phyloP scores from a whole-genome alignment of 2,888 invertebrate species.

The Andrena haemorrhoa region DNA sequence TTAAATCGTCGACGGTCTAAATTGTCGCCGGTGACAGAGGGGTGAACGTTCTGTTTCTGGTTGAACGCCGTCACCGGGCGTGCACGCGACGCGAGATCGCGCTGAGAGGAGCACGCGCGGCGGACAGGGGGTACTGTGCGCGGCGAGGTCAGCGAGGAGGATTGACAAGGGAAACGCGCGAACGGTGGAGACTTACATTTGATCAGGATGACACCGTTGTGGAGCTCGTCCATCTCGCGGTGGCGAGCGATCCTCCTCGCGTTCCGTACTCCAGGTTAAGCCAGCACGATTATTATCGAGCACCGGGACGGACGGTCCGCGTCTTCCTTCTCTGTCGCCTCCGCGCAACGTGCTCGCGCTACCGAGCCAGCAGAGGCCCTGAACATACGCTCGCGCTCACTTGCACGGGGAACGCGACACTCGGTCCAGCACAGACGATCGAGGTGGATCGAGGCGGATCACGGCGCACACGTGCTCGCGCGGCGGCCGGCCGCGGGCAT shows the following conservation, averaged over 20 bases:
- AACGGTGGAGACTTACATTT: conserved; percentile 88
- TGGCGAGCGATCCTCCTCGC: conserved; percentile 62
- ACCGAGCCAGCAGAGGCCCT: neutral
- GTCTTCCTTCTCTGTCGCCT: conserved; percentile 13
- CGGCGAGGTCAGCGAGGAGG: neutral
- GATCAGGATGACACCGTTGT: conserved; percentile 90
- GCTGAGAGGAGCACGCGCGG: neutral
- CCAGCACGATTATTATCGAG: conserved; percentile 31
- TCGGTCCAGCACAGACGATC: neutral
- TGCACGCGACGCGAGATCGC: conserved; percentile 20
- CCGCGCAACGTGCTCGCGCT: conserved; percentile 39
- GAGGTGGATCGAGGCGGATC: conserved; percentile 20
- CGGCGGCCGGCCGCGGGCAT: conserved; percentile 62
- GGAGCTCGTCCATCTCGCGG: conserved; percentile 88
- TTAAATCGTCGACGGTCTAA: conserved; percentile 7
- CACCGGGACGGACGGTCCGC: conserved; percentile 8
- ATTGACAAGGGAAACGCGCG: conserved; percentile 27
- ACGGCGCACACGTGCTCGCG: conserved; percentile 59
- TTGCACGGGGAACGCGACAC: conserved; percentile 4
- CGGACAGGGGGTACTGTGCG: neutral
- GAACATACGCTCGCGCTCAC: conserved; percentile 3
- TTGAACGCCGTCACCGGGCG: conserved; percentile 45
- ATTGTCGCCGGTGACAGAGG: conserved; percentile 26
- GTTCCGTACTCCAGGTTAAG: conserved; percentile 53
- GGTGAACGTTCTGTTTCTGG: conserved; percentile 58